Base-by-base conservation (phyloP, 2,113 vertebrate genomes). In the Cavia porcellus region DNA sequence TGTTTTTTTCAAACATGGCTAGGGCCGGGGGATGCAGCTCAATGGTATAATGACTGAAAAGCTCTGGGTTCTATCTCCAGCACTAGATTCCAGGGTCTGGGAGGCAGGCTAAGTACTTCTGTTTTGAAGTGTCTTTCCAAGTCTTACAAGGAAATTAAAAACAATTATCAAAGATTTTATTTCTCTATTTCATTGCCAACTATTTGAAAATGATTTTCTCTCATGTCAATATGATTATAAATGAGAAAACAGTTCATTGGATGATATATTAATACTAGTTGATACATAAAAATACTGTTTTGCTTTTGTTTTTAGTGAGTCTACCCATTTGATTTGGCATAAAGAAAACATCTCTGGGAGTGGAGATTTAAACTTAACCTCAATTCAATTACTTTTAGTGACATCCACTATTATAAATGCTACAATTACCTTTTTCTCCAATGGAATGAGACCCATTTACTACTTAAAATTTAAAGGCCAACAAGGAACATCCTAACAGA, bases 201-300 rank as follows among this genome's bases (percentile, higher is more conserved):
- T 85, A 85, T 57, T 70, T 93, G 13, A 97, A 95, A 92, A 87
- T 66, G 22, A 89, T 70, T 90, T 94, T 93, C 87, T 92, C 24
- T 85, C 57, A 94, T 66, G 42, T 95, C 35, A 80, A 45, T 81
- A 38, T 90, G 28, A 95, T 25, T 85, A 61, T 47, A 95, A 90
- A 88, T 82, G 50, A 91, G 47, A 92, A 85, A 94, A 47, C 3
- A 47, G 32, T 50, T 92, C 93, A 94, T 57, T 88, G 62, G 61
- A 89, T 81, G 30, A 86, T 70, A 70, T 24, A 83, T 32, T 90
- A 79, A 79, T 57, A 47, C 4, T 57, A 52, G 12, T 83, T 62
- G 80, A 47, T 61, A 85, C 50, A 66, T 42, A 61, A 62, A 96
- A 94, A 25, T 62, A 82, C 28, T 87, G 30, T 30, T 95, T 93